phyloP scores from a whole-genome alignment of 1,140 invertebrate species.

The Drosophila parvula region DNA sequence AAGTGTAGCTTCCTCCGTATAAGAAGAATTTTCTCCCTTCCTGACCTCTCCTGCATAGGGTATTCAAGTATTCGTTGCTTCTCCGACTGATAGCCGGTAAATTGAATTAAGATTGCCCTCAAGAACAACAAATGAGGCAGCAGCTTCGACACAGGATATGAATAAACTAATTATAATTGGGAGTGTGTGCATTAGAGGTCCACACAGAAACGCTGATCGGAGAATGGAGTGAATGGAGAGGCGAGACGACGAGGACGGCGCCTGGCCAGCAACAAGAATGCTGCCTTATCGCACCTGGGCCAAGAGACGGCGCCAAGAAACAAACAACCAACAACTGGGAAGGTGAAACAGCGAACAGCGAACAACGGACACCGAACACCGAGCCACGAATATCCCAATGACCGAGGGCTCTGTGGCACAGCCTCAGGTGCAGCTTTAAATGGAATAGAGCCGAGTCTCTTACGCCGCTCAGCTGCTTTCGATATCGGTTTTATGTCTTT shows the following conservation, averaged over 20 bases:
- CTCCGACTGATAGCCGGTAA: conserved; percentile 56
- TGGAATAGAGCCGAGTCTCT: conserved; percentile 29
- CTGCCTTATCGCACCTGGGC: conserved; percentile 76
- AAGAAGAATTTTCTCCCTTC: neutral
- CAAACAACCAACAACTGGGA: conserved; percentile 45
- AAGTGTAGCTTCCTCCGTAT: neutral
- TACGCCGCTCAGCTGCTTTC: conserved; percentile 28
- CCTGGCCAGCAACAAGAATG: conserved; percentile 68
- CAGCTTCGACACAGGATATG: conserved; percentile 78
- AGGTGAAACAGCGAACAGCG: conserved; percentile 21
- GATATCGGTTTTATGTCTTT: conserved; percentile 64
- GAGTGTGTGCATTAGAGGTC: conserved; percentile 49
- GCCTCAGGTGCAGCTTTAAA: conserved; percentile 32
- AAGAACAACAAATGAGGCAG: conserved; percentile 75
- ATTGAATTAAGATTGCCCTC: conserved; percentile 82
- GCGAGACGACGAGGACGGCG: conserved; percentile 39
- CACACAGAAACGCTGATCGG: conserved; percentile 1
- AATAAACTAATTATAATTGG: conserved; percentile 82
- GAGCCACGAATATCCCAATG: conserved; percentile 1
- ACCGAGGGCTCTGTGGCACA: conserved; percentile 1
- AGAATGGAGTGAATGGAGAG: neutral
- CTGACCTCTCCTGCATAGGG: conserved; percentile 26
- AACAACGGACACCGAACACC: conserved; percentile 22
- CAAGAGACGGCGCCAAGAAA: conserved; percentile 71
- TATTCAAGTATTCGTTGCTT: conserved; percentile 32